Conservation (phyloP, 2,797 vertebrate genomes). For the Galaxias olidus region DNA sequence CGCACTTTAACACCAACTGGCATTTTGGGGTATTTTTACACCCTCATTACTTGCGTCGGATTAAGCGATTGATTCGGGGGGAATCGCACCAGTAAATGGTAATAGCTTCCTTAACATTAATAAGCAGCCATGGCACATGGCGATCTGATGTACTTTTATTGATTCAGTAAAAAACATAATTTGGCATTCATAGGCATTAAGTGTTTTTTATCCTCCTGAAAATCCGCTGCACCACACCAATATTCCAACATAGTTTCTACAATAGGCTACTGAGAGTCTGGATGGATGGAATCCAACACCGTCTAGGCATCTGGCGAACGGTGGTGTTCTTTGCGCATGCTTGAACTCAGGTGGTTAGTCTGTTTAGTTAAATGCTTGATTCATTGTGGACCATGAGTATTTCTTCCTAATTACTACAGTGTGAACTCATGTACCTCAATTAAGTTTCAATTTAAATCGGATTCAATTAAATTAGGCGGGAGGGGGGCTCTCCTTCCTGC, state of each 20-base stretch:
- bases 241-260: not conserved
- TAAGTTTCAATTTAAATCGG: conserved; percentile 34
- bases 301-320: not conserved
- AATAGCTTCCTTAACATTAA: not conserved
- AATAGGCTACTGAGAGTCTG: not conserved
- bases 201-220: not conserved
- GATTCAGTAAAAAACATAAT: conserved; percentile 3
- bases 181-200: not conserved
- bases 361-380: conserved; percentile 16
- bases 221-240: not conserved
- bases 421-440: conserved; percentile 30
- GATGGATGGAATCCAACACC: not conserved
- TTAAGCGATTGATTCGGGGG: not conserved
- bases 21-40: not conserved
- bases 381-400: not conserved
- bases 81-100: not conserved
- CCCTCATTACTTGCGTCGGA: not conserved
- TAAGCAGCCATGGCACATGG: not conserved
- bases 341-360: conserved; percentile 34
- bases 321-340: not conserved
- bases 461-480: conserved; percentile 29
- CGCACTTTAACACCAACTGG: not conserved
- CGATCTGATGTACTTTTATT: conserved; percentile 14
- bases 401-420: conserved; percentile 23
- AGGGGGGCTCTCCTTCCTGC: conserved; percentile 1